phyloP scores from a whole-genome alignment of 1,140 invertebrate species.

The Lordiphosa stackelbergi region DNA sequence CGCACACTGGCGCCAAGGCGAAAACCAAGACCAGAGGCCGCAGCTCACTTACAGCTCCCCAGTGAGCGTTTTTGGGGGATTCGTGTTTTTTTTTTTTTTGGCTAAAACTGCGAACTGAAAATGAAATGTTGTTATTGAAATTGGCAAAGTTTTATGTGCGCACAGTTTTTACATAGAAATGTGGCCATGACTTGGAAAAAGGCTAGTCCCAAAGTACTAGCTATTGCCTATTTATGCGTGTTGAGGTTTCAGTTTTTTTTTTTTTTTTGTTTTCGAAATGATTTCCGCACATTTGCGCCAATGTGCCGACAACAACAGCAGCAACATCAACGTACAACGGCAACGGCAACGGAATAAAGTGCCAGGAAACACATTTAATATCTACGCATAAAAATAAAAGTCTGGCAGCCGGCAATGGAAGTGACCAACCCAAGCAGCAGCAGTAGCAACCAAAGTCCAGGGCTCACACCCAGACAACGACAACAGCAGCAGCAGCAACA shows the following conservation, averaged over 20 bases:
- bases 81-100: conserved; percentile 13
- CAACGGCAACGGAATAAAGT: conserved; percentile 62
- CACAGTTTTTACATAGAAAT: conserved; percentile 70
- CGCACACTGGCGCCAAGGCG: conserved; percentile 67
- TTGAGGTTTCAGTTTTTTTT: conserved; percentile 37
- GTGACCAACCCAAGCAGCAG: conserved; percentile 55
- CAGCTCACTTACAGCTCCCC: conserved; percentile 39
- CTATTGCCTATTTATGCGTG: conserved; percentile 64
- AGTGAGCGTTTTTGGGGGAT: conserved; percentile 36
- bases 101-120: conserved; percentile 51
- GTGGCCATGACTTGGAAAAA: conserved; percentile 67
- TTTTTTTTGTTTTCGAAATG: conserved; percentile 27
- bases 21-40: conserved; percentile 18
- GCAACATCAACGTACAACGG: conserved; percentile 23
- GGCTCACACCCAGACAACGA: conserved; percentile 9
- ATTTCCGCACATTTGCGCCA: conserved; percentile 68
- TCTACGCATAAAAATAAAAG: conserved; percentile 75
- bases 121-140: conserved; percentile 75
- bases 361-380: conserved; percentile 76
- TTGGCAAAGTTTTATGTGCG: conserved; percentile 72
- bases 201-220: conserved; percentile 39
- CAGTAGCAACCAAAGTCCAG: conserved; percentile 7
- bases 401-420: conserved; percentile 70
- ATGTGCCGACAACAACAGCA: conserved; percentile 59
- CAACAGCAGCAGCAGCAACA: conserved; percentile 21